These are phyloP conservation scores for Drosophila neutralis DNA, from an alignment of 2,888 invertebrate genomes.

Conservation along the genomic window DNA sequence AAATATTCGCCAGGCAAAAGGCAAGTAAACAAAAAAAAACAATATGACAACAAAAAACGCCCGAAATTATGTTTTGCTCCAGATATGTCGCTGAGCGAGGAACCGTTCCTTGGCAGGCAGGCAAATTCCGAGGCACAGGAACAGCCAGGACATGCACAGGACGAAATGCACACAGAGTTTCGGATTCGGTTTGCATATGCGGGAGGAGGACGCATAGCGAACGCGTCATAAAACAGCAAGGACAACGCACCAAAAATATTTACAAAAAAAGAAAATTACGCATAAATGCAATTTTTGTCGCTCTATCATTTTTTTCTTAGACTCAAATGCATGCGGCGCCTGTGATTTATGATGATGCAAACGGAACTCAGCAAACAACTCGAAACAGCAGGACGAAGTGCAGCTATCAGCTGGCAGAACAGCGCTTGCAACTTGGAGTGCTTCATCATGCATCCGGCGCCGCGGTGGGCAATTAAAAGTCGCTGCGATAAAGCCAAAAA, in stretches of 20 bases:
- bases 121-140: conserved; percentile 21
- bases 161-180: conserved; percentile 22
- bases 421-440: conserved; percentile 1
- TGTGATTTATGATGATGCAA: conserved; percentile 81
- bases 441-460: conserved; percentile 20
- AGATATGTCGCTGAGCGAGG: conserved; percentile 50
- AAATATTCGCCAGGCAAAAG: conserved; percentile 56
- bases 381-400: conserved; percentile 55
- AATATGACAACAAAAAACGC: conserved; percentile 21
- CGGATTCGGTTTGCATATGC: conserved; percentile 68
- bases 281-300: conserved; percentile 61
- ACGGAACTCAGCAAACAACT: conserved; percentile 54
- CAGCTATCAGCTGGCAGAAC: conserved; percentile 16
- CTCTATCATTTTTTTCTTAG: conserved; percentile 26
- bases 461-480: conserved; percentile 63
- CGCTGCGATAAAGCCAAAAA: conserved; percentile 43
- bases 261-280: conserved; percentile 44
- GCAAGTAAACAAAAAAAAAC: conserved; percentile 20
- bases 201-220: conserved; percentile 44
- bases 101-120: conserved; percentile 16
- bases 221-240: conserved; percentile 70
- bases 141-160: conserved; percentile 36
- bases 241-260: conserved; percentile 67
- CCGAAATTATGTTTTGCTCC: conserved; percentile 65
- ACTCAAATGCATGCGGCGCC: conserved; percentile 71